Evolutionary conservation across 2,113 vertebrate genomes (phyloP), one percentile per base, ranked within the genome.

Genomic region (Pelecanus crispus): DNA sequence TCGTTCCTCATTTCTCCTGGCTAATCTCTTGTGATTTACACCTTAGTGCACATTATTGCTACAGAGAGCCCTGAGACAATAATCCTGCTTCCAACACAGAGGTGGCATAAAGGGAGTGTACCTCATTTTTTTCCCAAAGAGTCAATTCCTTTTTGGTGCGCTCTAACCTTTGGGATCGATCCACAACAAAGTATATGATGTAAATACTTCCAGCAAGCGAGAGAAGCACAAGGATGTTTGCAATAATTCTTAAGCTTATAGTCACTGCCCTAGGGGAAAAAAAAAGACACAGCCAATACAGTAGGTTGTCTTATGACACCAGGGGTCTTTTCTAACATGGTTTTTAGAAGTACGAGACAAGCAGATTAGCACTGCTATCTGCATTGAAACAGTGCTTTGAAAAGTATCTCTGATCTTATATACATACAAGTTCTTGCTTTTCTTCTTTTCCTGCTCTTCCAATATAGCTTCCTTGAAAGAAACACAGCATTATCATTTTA

Each of bases 101-200:
- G 20, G 10, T 47, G 31, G 11, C 31, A 52, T 19, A 67, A 58
- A 38, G 11, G 24, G 14, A 38, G 10, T 0, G 13, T 97, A 99
- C 99, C 99, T 99, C 99, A 4, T 99, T 99, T 97, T 99, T 99
- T 91, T 99, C 99, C 99, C 99, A 99, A 58, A 99, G 98, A 0
- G 99, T 99, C 91, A 99, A 87, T 97, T 99, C 99, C 29, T 97
- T 98, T 97, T 99, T 99, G 59, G 98, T 97, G 78, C 97, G 98
- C 92, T 99, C 99, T 45, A 99, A 96, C 95, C 97, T 99, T 97
- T 99, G 99, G 56, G 99, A 99, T 82, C 99, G 98, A 68, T 99
- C 99, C 92, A 99, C 99, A 2, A 99, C 99, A 79, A 99, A 99
- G 94, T 99, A 99, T 97, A 99, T 99, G 97, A 99, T 99, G 93